These are phyloP conservation scores for Palythoa heliodiscus DNA, from an alignment of 92 coral and sea anemone genomes.

Conservation along the genomic window DNA sequence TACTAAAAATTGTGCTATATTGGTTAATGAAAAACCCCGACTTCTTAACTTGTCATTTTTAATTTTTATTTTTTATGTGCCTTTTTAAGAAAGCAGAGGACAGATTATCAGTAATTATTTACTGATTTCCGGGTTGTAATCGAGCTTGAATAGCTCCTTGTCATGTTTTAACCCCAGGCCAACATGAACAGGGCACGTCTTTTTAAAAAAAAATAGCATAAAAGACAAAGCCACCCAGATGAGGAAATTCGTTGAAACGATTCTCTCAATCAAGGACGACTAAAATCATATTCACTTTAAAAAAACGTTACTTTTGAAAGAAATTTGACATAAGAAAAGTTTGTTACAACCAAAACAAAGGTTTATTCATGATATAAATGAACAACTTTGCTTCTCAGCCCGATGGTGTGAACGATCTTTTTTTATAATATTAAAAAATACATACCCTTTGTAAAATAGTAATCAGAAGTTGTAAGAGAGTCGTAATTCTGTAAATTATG, in stretches of 20 bases:
- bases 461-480: background rate
- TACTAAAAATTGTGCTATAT: background rate
- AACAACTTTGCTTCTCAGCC: too few relatives aligned
- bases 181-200: too few relatives aligned
- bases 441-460: too few relatives aligned
- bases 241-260: background rate
- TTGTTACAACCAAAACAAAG: background rate
- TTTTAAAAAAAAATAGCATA: background rate
- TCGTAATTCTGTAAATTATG: background rate
- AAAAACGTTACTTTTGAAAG: background rate
- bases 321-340: background rate
- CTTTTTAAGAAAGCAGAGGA: background rate
- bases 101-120: conserved; percentile 18
- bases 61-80: background rate
- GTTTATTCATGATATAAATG: background rate
- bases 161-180: background rate
- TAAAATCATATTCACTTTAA: background rate
- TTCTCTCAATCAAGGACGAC: background rate
- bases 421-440: too few relatives aligned
- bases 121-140: background rate
- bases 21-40: background rate
- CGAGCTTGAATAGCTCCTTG: background rate
- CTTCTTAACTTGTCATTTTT: background rate
- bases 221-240: background rate
- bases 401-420: too few relatives aligned